Conservation (phyloP, 2,888 invertebrate species). For the Salpingus planirostris region DNA sequence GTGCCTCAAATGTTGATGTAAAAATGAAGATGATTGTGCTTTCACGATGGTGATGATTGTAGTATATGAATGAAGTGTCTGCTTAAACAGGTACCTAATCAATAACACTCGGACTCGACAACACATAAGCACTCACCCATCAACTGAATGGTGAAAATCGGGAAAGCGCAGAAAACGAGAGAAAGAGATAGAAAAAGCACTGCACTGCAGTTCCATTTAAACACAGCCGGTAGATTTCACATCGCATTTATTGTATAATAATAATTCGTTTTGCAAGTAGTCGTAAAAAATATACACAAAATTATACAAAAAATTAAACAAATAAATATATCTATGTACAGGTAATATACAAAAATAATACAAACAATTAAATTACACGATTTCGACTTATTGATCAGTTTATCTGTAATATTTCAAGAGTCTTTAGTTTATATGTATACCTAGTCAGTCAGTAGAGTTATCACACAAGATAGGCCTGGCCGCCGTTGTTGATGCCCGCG, state of each 20-base stretch:
- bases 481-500: constrained; percentile 42
- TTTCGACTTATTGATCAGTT: constrained; percentile 16
- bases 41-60: too few species aligned
- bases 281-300: constrained; percentile 45
- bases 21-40: too few species aligned
- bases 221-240: constrained; percentile 34
- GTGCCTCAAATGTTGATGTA: too few species aligned
- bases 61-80: too few species aligned
- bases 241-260: constrained; percentile 37
- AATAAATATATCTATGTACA: constrained; percentile 42
- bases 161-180: too few species aligned
- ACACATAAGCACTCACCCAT: constrained; percentile 14
- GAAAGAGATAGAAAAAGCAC: constrained; percentile 10
- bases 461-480: constrained; percentile 66
- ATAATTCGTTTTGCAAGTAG: constrained; percentile 38
- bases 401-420: constrained; percentile 12
- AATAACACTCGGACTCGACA: constrained; percentile 12
- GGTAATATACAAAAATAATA: constrained; percentile 44
- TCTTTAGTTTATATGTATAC: constrained; percentile 25
- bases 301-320: constrained; percentile 41
- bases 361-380: constrained; percentile 33
- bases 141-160: constrained; percentile 13
- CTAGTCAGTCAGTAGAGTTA: constrained; percentile 42
- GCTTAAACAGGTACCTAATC: too few species aligned
- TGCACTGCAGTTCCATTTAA: constrained; percentile 16